These are phyloP conservation scores for Hylyphantes graminicola DNA, from an alignment of 1,140 invertebrate species.

Conservation along the genomic window DNA sequence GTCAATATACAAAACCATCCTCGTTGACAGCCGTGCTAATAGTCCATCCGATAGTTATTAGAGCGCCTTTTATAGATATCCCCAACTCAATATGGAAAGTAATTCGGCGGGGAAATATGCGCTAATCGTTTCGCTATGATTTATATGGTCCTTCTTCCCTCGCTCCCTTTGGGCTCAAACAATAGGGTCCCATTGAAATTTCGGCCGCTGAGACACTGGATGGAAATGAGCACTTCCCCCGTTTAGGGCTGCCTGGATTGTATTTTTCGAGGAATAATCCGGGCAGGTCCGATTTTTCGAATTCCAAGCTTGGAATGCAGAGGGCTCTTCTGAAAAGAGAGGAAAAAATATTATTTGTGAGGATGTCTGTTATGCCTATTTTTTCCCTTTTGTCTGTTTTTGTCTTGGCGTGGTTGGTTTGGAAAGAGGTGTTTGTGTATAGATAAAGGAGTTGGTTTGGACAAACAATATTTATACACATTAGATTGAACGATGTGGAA, in stretches of 20 bases:
- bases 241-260: constrained; percentile 45
- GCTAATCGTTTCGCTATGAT: constrained; percentile 46
- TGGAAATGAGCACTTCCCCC: constrained; percentile 35
- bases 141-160: constrained; percentile 45
- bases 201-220: constrained; percentile 47
- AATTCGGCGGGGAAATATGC: constrained; percentile 49
- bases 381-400: no score
- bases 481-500: no score
- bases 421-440: no score
- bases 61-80: constrained; percentile 48
- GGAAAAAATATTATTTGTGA: neutral
- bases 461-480: no score
- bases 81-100: constrained; percentile 41
- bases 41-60: constrained; percentile 59
- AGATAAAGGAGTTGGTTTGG: no score
- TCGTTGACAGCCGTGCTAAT: constrained; percentile 56
- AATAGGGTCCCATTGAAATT: constrained; percentile 60
- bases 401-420: no score
- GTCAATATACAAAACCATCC: constrained; percentile 50
- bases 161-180: constrained; percentile 22
- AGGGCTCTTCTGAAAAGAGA: neutral
- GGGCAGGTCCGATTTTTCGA: no score
- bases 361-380: no score
- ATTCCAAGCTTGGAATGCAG: constrained; percentile 18
- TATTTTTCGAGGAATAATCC: no score